Conservation (phyloP, 2,888 invertebrate genomes). For the Caenorhabditis panamensis region DNA sequence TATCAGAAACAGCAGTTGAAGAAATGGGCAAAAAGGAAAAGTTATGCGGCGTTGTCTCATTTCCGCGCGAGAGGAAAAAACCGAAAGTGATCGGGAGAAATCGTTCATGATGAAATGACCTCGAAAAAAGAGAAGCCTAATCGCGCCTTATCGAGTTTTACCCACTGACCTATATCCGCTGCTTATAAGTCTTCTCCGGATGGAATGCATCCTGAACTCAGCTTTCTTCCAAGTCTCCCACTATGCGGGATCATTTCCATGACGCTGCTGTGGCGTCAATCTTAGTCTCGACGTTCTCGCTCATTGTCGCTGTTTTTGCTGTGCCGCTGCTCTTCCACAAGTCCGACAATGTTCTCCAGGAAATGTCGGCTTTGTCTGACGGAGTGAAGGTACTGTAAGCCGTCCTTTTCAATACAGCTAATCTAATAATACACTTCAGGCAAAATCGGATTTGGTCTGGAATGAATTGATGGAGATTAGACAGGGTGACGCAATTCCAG, state of each 20-base stretch:
- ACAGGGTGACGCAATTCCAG: slow-evolving; percentile 41
- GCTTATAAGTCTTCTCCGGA: slow-evolving; percentile 49
- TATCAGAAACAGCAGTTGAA: neutral
- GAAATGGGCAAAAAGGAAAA: slow-evolving; percentile 16
- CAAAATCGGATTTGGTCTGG: slow-evolving; percentile 58
- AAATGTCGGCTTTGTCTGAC: slow-evolving; percentile 55
- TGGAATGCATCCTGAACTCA: slow-evolving; percentile 35
- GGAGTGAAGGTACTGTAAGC: slow-evolving; percentile 48
- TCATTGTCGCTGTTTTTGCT: slow-evolving; percentile 37
- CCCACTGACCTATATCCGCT: slow-evolving; percentile 61
- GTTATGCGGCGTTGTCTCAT: slow-evolving; percentile 48
- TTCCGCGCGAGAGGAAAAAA: slow-evolving; percentile 45
- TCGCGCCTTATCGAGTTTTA: slow-evolving; percentile 62
- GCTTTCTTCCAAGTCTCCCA: slow-evolving; percentile 29
- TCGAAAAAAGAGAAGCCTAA: slow-evolving; percentile 56
- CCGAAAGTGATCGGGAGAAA: slow-evolving; percentile 59
- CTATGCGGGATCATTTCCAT: slow-evolving; percentile 52
- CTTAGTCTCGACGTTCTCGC: slow-evolving; percentile 40
- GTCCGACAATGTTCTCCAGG: slow-evolving; percentile 51
- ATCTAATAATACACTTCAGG: slow-evolving; percentile 26
- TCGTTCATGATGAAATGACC: slow-evolving; percentile 59
- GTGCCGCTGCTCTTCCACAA: slow-evolving; percentile 60
- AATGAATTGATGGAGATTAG: slow-evolving; percentile 60
- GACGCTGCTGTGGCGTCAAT: slow-evolving; percentile 58
- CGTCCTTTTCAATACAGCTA: slow-evolving; percentile 20